Base-by-base conservation (phyloP, 2,113 vertebrate genomes). In the Rhea pennata region DNA sequence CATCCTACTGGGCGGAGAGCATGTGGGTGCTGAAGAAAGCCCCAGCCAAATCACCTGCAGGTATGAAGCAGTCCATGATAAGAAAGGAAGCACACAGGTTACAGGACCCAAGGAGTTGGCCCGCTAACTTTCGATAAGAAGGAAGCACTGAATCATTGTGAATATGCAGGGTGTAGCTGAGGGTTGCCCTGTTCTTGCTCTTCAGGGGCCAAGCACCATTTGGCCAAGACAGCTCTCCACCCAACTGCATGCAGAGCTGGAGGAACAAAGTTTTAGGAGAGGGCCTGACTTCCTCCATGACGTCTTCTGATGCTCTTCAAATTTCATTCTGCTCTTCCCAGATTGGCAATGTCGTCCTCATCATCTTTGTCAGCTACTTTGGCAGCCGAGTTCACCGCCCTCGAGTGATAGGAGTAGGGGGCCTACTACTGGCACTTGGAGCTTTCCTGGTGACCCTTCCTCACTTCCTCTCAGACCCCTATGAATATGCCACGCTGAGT, bases 281-380 rank as follows among this genome's bases (percentile, higher is more conserved):
- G 15, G 48, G 12, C 46, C 29, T 65, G 10, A 10, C 22, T 36
- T 36, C 29, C 29, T 15, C 31, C 0, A 0, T 8, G 51, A 27
- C 0, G 0, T 21, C n/a, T 85, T 8, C 24, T 85, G n/a, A 73
- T 5, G 0, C 8, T 81, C 58, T 79, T 33, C 46, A 26, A 9
- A 0, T 46, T 90, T n/a, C 23, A 2, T 75, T 93, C 72, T 91
- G 97, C 92, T 77, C 20, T 82, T 89, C 85, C 33, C 88, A 99
- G 99, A 97, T 99, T 9, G 99, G 99, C 94, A 99, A 99, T 24
- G 98, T 99, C 22, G 87, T 98, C 72, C 98, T 99, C 94, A 99
- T 99, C 84, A 98, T 99, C 95, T 99, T 99, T 1, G 98, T 99
- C 93, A 99, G 99, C 98, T 99, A 99, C 97, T 98, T 99, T 1